A percentile compares a stretch with the other conserved stretches of the same genome.
Evolutionary conservation across 2,797 vertebrate genomes (phyloP).

Genomic region (Coreius guichenoti): DNA sequence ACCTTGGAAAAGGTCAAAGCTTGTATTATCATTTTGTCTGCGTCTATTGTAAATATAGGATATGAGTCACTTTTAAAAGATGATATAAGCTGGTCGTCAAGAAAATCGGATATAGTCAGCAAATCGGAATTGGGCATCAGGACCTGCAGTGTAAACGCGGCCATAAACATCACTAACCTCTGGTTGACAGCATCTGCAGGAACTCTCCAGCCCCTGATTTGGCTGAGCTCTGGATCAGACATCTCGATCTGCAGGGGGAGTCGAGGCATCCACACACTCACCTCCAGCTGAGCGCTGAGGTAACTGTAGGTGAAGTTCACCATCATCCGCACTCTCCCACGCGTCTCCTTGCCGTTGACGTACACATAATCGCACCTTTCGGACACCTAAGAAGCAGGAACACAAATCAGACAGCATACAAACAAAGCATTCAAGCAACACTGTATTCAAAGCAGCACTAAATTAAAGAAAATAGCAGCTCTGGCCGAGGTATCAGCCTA

Average conservation of each 20-base stretch:
- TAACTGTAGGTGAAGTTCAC: slow-evolving; percentile 94
- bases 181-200: slow-evolving; percentile 79
- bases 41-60: not conserved
- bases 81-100: not conserved
- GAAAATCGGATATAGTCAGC: not conserved
- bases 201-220: slow-evolving; percentile 93
- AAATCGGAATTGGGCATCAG: not conserved
- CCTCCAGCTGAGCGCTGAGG: slow-evolving; percentile 84
- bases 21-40: not conserved
- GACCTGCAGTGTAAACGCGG: not conserved
- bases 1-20: not conserved
- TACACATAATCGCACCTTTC: slow-evolving; percentile 92
- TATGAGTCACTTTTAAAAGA: not conserved
- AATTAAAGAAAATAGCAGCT: slow-evolving; percentile 43
- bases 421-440: slow-evolving; percentile 28
- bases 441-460: slow-evolving; percentile 34
- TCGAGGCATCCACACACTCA: slow-evolving; percentile 91
- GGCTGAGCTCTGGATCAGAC: slow-evolving; percentile 91
- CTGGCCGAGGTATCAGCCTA: slow-evolving; percentile 18
- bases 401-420: slow-evolving; percentile 43
- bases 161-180: slow-evolving; percentile 67
- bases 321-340: slow-evolving; percentile 80
- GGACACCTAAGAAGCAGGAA: slow-evolving; percentile 80
- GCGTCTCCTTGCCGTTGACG: slow-evolving; percentile 92
- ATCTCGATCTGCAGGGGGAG: slow-evolving; percentile 90